Conservation (phyloP, 2,888 invertebrate genomes). For the Malacosoma neustria region DNA sequence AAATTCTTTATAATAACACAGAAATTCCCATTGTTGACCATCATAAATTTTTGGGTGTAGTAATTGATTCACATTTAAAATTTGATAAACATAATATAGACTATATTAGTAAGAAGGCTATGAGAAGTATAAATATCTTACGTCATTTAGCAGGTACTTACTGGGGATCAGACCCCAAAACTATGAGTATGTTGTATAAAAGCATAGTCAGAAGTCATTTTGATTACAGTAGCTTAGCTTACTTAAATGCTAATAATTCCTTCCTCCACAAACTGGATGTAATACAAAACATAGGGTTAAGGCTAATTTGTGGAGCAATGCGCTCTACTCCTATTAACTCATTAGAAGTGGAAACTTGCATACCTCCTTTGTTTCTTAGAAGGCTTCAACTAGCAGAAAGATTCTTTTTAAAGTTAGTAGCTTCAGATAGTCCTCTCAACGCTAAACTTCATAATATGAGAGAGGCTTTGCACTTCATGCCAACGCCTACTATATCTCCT, state of each 20-base stretch:
- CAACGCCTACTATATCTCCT: no score
- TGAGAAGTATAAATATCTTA: not conserved
- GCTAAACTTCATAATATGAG: no score
- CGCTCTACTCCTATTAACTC: conserved; percentile 5
- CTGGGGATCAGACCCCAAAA: conserved; percentile 1
- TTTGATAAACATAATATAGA: not conserved
- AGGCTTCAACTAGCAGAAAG: no score
- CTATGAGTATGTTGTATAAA: conserved; percentile 1
- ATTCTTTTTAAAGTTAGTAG: no score
- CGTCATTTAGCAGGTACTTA: not conserved
- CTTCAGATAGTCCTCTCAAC: no score
- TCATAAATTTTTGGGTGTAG: not conserved
- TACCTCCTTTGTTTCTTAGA: no score
- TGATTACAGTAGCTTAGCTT: conserved; percentile 3
- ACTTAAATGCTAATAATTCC: conserved; percentile 1
- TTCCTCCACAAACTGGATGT: conserved; percentile 5
- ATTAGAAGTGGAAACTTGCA: conserved; percentile 6
- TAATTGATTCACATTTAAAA: not conserved
- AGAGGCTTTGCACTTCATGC: no score
- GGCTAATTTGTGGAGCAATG: conserved; percentile 7
- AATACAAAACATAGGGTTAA: conserved; percentile 3
- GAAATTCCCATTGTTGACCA: not conserved
- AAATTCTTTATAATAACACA: not conserved
- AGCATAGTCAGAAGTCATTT: conserved; percentile 4
- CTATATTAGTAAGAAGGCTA: not conserved